Evolutionary conservation across 2,888 invertebrate species (phyloP), one percentile per base, ranked within the genome.

Genomic region (Salpingus planirostris): DNA sequence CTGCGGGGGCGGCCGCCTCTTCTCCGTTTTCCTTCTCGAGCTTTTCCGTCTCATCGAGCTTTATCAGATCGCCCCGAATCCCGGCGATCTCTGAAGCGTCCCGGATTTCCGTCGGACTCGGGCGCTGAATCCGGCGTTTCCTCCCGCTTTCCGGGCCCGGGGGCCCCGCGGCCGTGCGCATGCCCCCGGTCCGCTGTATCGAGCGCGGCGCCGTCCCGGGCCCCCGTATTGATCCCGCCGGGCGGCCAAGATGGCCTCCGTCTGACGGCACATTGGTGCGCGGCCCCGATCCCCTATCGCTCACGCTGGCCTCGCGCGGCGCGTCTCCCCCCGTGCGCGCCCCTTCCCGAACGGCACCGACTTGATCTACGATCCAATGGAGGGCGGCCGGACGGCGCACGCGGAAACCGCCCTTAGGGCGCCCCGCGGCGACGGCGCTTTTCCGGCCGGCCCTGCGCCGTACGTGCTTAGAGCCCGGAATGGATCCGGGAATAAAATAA

Each of bases 401-500:
- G 36, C 48, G 32, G 50, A 38, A 42, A 21, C 36, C 31, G 29
- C 13, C 49, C 38, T 37, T 47, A 42, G 26, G 11, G 2, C 13
- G 2, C 6, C 1, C 3, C 11, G 13, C 7, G 22, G 15, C 37
- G 46, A 36, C 27, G 46, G 10, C 29, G 15, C 31, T 11, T 34
- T 27, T 44, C 36, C 33, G 21, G 11, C 36, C 33, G 21, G 10
- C 36, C 32, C 12, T 22, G 24, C 34, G 21, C 33, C 49, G 50
- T 61, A 60, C 60, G 59, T 61, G 63, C 57, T 49, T 53, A 51
- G 55, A 52, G 58, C 53, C 53, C 51, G 57, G 55, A 59, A 62
- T 63, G 61, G 59, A 60, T 62, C 62, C 53, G 52, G 59, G 59
- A 62, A 63, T 58, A 59, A 61, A 61, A 62, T 63, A 60, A 62